phyloP scores from a whole-genome alignment of 2,113 vertebrate genomes.

The Hyla sarda region DNA sequence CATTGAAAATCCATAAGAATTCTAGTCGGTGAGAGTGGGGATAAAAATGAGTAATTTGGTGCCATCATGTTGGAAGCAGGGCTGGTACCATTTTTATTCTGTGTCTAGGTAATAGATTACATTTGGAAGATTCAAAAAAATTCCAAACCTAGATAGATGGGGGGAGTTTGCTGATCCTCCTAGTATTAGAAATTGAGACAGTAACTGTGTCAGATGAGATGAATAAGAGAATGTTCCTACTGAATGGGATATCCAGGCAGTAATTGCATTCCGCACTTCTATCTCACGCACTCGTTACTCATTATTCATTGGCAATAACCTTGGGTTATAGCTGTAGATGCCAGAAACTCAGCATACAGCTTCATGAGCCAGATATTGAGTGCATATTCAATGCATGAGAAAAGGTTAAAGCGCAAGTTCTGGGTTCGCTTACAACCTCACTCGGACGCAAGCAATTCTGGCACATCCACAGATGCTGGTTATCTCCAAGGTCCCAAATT shows the following conservation, averaged over 20 bases:
- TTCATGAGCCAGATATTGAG: conserved; percentile 36
- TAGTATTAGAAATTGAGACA: conserved; percentile 45
- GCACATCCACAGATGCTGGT: neutral
- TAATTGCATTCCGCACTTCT: conserved; percentile 51
- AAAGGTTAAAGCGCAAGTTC: conserved; percentile 41
- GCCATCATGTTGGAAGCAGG: neutral
- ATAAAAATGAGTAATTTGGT: conserved; percentile 9
- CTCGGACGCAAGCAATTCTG: conserved; percentile 17
- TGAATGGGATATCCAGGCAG: conserved; percentile 48
- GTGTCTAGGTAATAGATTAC: neutral
- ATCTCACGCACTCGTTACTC: conserved; percentile 48
- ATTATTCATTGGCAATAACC: conserved; percentile 51
- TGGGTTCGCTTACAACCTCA: conserved; percentile 9
- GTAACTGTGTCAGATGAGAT: conserved; percentile 49
- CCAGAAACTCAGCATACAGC: conserved; percentile 35
- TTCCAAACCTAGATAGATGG: conserved; percentile 31
- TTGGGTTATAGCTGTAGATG: conserved; percentile 51
- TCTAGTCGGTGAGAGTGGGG: neutral
- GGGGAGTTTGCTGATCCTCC: conserved; percentile 22
- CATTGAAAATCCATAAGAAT: neutral
- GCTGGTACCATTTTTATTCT: conserved; percentile 4
- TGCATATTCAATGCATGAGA: conserved; percentile 46
- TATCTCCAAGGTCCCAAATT: neutral
- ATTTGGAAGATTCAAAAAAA: conserved; percentile 17
- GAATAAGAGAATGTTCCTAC: conserved; percentile 43